phyloP scores from a whole-genome alignment of 2,888 invertebrate species.

The Drosophila quinaria region DNA sequence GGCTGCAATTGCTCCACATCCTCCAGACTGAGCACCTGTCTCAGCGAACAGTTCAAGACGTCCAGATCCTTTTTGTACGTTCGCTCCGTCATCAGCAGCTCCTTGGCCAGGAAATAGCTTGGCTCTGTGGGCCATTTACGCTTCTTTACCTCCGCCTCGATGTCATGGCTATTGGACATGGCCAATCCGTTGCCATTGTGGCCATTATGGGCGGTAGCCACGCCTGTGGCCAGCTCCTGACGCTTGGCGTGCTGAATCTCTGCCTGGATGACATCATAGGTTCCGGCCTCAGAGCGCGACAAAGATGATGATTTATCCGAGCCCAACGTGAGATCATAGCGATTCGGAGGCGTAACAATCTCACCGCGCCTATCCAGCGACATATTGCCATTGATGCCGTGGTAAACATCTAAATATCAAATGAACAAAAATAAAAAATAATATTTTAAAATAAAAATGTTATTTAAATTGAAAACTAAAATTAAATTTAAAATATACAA shows the following conservation, averaged over 20 bases:
- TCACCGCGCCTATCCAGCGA: conserved; percentile 85
- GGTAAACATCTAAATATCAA: conserved; percentile 79
- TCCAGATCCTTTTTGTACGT: conserved; percentile 98
- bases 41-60: conserved; percentile 93
- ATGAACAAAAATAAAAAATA: conserved; percentile 1
- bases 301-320: conserved; percentile 86
- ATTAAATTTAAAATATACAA: neutral
- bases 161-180: conserved; percentile 54
- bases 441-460: neutral
- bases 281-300: conserved; percentile 85
- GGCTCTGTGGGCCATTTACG: conserved; percentile 89
- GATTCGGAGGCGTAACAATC: conserved; percentile 76
- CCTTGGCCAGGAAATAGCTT: conserved; percentile 95
- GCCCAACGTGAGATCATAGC: conserved; percentile 84
- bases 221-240: conserved; percentile 78
- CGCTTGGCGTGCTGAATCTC: conserved; percentile 84
- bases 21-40: conserved; percentile 89
- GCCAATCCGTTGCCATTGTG: conserved; percentile 57
- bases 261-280: conserved; percentile 85
- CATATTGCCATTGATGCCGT: conserved; percentile 86
- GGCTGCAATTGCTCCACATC: conserved; percentile 87
- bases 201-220: conserved; percentile 76
- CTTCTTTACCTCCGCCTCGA: conserved; percentile 84
- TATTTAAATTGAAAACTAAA: conserved; percentile 3
- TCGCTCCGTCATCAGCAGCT: conserved; percentile 97